These are phyloP conservation scores for Helicoverpa armigera DNA, from an alignment of 1,140 invertebrate species.

Conservation along the genomic window DNA sequence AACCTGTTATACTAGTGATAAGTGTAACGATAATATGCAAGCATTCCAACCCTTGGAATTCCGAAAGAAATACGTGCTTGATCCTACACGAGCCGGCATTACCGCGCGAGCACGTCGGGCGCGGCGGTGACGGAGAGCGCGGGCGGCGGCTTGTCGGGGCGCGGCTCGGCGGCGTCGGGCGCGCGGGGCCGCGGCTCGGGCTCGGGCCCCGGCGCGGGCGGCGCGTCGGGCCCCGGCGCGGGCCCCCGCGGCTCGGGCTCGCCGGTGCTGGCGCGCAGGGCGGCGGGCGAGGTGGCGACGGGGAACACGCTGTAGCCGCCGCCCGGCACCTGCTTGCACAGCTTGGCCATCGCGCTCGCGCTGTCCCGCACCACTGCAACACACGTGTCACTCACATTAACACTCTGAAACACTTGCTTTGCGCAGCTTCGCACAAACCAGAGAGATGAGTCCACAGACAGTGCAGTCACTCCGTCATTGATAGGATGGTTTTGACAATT, in stretches of 20 bases:
- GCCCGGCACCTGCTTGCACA: slow-evolving; percentile 70
- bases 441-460: too few relatives aligned
- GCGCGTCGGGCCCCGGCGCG: background rate
- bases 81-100: background rate
- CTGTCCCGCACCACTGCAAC: slow-evolving; percentile 73
- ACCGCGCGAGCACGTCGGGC: background rate
- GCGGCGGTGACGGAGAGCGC: background rate
- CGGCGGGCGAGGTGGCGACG: slow-evolving; percentile 50
- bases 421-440: too few relatives aligned
- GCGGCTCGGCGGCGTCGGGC: background rate
- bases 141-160: slow-evolving; percentile 7
- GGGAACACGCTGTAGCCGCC: slow-evolving; percentile 57
- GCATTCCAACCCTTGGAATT: too few relatives aligned
- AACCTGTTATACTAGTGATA: too few relatives aligned
- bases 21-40: too few relatives aligned
- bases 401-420: too few relatives aligned
- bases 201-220: slow-evolving; percentile 4
- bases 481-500: too few relatives aligned
- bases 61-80: too few relatives aligned
- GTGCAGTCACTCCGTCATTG: too few relatives aligned
- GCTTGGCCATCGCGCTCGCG: slow-evolving; percentile 76
- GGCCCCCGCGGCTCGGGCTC: slow-evolving; percentile 11
- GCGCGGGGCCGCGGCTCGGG: background rate
- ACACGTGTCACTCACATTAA: background rate
- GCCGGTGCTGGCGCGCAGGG: slow-evolving; percentile 50